Percentiles rank a stretch among this genome's conserved stretches.
Conservation (phyloP, 2,888 invertebrate species). For the Dastarcus helophoroides region DNA sequence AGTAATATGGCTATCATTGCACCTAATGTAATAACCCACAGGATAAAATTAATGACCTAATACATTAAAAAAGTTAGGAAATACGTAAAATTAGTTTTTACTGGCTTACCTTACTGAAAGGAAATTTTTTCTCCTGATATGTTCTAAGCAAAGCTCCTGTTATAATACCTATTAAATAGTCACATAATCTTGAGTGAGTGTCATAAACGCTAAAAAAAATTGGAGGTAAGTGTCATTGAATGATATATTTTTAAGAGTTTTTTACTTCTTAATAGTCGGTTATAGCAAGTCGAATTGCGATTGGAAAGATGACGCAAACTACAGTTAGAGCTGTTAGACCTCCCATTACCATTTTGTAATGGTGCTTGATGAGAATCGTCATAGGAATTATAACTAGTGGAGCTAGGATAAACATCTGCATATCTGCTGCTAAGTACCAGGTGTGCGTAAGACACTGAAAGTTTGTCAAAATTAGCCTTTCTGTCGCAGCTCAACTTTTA, state of each 20-base stretch:
- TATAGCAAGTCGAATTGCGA: conserved; percentile 3
- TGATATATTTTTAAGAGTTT: too few relatives aligned
- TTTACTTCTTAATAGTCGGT: too few relatives aligned
- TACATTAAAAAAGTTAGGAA: background rate
- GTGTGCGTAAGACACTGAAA: conserved; percentile 30
- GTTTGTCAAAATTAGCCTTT: too few relatives aligned
- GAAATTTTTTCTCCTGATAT: conserved; percentile 13
- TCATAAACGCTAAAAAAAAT: conserved; percentile 9
- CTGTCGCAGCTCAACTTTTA: too few relatives aligned
- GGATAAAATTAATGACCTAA: conserved; percentile 11
- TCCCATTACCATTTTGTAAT: conserved; percentile 15
- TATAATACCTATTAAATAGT: conserved; percentile 19
- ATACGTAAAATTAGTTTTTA: too few relatives aligned
- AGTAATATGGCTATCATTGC: conserved; percentile 9
- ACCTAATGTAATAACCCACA: conserved; percentile 13
- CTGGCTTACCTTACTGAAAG: conserved; percentile 10
- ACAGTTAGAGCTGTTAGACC: conserved; percentile 9
- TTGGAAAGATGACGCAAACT: conserved; percentile 3
- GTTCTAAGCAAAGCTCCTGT: conserved; percentile 18
- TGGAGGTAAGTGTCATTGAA: too few relatives aligned
- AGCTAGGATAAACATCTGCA: conserved; percentile 30
- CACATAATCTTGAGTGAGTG: conserved; percentile 18
- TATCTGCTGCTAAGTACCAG: conserved; percentile 33
- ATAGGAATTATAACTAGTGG: conserved; percentile 28
- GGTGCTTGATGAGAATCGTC: conserved; percentile 14